These are phyloP conservation scores for Drosophila algonquin DNA, from an alignment of 2,888 invertebrate genomes.

Conservation along the genomic window DNA sequence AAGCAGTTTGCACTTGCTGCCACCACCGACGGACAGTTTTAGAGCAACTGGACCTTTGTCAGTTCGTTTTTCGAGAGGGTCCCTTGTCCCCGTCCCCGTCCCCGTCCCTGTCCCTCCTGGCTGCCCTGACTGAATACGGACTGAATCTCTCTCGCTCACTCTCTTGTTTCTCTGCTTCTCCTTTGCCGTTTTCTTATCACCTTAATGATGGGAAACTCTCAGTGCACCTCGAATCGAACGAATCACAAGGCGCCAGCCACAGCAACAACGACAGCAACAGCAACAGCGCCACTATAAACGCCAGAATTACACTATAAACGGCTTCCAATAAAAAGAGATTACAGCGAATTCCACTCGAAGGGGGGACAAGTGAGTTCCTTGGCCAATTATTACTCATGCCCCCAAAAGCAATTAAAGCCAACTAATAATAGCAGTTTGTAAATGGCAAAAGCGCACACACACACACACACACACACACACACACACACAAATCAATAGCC, in stretches of 20 bases:
- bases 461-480: background rate
- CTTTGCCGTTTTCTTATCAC: slow-evolving; percentile 1
- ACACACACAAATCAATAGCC: background rate
- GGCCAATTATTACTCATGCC: slow-evolving; percentile 59
- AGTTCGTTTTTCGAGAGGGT: background rate
- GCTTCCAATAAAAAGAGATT: slow-evolving; percentile 29
- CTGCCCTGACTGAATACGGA: background rate
- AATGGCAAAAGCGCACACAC: slow-evolving; percentile 28
- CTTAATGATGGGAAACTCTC: background rate
- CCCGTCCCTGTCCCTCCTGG: no score
- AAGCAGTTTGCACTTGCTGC: background rate
- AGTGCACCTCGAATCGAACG: background rate
- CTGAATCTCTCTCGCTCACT: background rate
- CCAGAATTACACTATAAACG: slow-evolving; percentile 14
- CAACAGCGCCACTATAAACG: slow-evolving; percentile 29
- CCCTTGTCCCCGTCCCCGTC: no score
- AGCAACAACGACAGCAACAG: background rate
- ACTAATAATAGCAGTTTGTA: slow-evolving; percentile 62
- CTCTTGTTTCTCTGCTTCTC: no score
- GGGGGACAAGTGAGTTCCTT: slow-evolving; percentile 44
- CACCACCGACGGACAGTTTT: background rate
- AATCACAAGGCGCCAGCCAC: background rate
- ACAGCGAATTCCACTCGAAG: slow-evolving; percentile 6
- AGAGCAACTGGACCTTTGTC: background rate
- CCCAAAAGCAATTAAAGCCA: slow-evolving; percentile 55